A percentile compares a stretch with the other conserved stretches of the same genome.
These are phyloP conservation scores for Sycophila texana DNA, from an alignment of 2,888 invertebrate genomes.

Conservation along the genomic window DNA sequence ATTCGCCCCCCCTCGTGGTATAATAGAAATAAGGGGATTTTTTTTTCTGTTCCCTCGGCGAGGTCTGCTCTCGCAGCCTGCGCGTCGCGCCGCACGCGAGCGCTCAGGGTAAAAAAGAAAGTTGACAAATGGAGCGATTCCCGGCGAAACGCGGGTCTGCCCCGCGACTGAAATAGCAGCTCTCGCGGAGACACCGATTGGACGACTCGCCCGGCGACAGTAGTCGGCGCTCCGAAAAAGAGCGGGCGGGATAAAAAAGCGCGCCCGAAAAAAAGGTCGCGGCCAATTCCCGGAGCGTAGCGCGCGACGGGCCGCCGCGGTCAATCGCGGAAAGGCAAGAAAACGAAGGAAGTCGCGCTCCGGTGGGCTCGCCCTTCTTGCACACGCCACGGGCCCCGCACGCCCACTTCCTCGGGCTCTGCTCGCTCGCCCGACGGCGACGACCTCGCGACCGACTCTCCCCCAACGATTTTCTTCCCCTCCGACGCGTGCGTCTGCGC, in stretches of 20 bases:
- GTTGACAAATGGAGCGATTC: neutral
- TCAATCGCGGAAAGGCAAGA: conserved; percentile 13
- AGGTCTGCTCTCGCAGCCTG: neutral
- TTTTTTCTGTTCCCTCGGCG: too few species aligned
- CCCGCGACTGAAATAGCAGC: too few species aligned
- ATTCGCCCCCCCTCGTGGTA: too few species aligned
- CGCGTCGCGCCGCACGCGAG: neutral
- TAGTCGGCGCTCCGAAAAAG: neutral
- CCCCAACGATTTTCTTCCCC: conserved; percentile 6
- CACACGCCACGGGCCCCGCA: neutral
- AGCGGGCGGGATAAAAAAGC: neutral
- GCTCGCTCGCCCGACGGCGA: neutral
- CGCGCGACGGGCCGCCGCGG: neutral
- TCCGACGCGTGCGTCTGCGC: neutral
- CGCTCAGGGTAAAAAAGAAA: neutral
- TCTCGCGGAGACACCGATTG: too few species aligned
- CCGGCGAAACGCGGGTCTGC: neutral
- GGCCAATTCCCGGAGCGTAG: conserved; percentile 7
- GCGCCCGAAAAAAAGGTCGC: neutral
- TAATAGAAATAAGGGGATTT: too few species aligned
- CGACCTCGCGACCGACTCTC: neutral
- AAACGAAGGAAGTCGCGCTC: conserved; percentile 32
- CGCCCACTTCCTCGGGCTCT: neutral
- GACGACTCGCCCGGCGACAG: neutral
- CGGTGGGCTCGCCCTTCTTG: neutral